A percentile compares a stretch with the other conserved stretches of the same genome.
These are phyloP conservation scores for Craterocephalus amniculus DNA, from an alignment of 2,797 vertebrate genomes.

Conservation along the genomic window DNA sequence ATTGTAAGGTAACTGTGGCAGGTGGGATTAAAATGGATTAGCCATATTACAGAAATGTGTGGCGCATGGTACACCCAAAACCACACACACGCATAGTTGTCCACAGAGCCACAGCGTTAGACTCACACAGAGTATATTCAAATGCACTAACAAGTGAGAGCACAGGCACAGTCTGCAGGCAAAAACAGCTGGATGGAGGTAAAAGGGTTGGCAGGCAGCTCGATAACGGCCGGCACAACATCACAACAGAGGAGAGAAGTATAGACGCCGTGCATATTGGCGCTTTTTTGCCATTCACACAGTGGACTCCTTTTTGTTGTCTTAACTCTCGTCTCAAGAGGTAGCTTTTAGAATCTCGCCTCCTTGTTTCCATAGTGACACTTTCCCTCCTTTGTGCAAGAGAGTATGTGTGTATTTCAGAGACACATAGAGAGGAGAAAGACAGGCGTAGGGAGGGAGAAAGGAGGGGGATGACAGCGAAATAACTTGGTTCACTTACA, in stretches of 20 bases:
- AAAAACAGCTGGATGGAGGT: conserved; percentile 42
- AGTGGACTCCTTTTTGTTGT: conserved; percentile 82
- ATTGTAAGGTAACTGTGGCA: conserved; percentile 85
- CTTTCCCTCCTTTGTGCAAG: conserved; percentile 81
- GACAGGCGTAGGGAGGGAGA: conserved; percentile 63
- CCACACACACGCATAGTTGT: conserved; percentile 34
- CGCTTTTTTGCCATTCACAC: conserved; percentile 75
- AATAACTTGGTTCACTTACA: conserved; percentile 78
- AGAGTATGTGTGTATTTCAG: conserved; percentile 71
- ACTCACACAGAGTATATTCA: conserved; percentile 21
- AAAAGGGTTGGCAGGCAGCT: conserved; percentile 55
- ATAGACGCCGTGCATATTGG: conserved; percentile 64
- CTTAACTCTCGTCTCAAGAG: conserved; percentile 83
- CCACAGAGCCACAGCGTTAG: conserved; percentile 25
- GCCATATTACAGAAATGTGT: conserved; percentile 83
- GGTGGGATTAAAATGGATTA: conserved; percentile 89
- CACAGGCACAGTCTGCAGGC: conserved; percentile 16
- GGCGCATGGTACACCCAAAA: conserved; percentile 75
- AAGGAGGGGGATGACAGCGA: conserved; percentile 65
- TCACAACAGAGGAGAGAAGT: conserved; percentile 45
- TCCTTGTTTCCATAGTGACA: conserved; percentile 90
- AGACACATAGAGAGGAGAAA: conserved; percentile 66
- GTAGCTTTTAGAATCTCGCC: conserved; percentile 86
- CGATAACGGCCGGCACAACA: conserved; percentile 53
- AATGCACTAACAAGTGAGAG: conserved; percentile 30